Base-by-base conservation (phyloP, 2,113 vertebrate species). In the Prochilodus magdalenae region DNA sequence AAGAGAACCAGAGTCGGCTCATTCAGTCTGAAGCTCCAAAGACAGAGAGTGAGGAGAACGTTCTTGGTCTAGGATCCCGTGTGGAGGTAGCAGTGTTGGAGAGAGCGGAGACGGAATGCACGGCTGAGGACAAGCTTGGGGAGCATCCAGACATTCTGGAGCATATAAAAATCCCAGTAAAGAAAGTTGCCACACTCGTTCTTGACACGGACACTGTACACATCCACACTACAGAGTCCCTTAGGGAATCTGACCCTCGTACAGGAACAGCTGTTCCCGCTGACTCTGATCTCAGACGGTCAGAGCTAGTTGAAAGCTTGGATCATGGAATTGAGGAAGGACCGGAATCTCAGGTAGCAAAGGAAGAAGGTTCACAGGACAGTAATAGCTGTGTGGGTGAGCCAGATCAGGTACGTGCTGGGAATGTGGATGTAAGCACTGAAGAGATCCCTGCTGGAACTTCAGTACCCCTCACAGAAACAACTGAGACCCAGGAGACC, bases 121-220 rank as follows among this genome's bases (percentile, higher is more conserved):
- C 53, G 65, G 16, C 33, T 7, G 29, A 77, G n/a, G n/a, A 78
- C 18, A 30, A 27, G 53, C 22, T 33, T 47, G 44, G 60, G 2
- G 59, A 67, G 10, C 11, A n/a, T 15, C 11, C n/a, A 24, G 24
- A 20, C 27, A 73, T 69, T 51, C 73, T 40, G 30, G 55, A 44
- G 12, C 15, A 18, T 18, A 5, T 29, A 36, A 27, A 70, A 59
- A 55, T 73, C 0, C n/a, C 47, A 30, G 77, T 36, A 73, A 90
- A 88, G 72, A 87, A 86, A 81, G 22, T 87, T 55, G 73, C 81
- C 40, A 75, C 79, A 0, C 24, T 91, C 1, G 79, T 87, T 79
- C 87, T 88, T 36, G 86, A 89, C 30, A 80, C 66, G 22, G 75
- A 85, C 53, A 80, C 55, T 7, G 57, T 80, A 51, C 63, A 74